A percentile compares a stretch with the other conserved stretches of the same genome.
These are phyloP conservation scores for Clarias platycephalus DNA, from an alignment of 2,797 vertebrate species.

Conservation along the genomic window DNA sequence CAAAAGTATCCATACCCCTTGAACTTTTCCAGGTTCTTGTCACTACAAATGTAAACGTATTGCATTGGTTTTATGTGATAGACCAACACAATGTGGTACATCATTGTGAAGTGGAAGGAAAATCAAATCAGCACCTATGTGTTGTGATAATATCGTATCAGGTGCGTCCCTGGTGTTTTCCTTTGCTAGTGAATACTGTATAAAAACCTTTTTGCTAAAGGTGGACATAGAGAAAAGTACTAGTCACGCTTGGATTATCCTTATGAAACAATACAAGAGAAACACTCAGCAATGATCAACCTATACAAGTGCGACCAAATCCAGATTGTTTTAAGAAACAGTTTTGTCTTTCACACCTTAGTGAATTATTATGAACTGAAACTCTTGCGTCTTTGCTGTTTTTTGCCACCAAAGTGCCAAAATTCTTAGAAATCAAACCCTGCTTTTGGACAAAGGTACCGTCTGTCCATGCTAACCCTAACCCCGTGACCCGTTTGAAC, in stretches of 20 bases:
- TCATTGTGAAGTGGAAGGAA: too few species aligned
- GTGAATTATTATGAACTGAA: neutral
- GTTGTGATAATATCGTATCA: too few species aligned
- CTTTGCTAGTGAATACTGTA: too few species aligned
- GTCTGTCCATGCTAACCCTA: conserved; percentile 68
- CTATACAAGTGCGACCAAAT: neutral
- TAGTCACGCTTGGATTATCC: neutral
- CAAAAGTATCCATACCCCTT: too few species aligned
- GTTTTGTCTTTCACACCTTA: neutral
- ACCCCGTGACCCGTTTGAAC: conserved; percentile 62
- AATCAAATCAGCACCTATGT: too few species aligned
- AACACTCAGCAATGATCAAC: neutral
- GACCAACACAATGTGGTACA: too few species aligned
- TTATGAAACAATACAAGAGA: neutral
- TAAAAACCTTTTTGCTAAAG: neutral
- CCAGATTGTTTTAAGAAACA: neutral
- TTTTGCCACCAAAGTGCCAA: conserved; percentile 67
- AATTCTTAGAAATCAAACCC: conserved; percentile 74
- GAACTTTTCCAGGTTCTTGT: too few species aligned
- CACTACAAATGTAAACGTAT: too few species aligned
- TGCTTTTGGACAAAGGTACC: conserved; percentile 66
- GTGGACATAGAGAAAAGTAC: neutral
- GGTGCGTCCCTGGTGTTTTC: too few species aligned
- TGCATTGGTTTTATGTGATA: too few species aligned
- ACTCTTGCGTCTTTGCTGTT: conserved; percentile 47